Evolutionary conservation across 2,888 invertebrate genomes (phyloP), one percentile per base, ranked within the genome.

Genomic region (Aromia moschata): DNA sequence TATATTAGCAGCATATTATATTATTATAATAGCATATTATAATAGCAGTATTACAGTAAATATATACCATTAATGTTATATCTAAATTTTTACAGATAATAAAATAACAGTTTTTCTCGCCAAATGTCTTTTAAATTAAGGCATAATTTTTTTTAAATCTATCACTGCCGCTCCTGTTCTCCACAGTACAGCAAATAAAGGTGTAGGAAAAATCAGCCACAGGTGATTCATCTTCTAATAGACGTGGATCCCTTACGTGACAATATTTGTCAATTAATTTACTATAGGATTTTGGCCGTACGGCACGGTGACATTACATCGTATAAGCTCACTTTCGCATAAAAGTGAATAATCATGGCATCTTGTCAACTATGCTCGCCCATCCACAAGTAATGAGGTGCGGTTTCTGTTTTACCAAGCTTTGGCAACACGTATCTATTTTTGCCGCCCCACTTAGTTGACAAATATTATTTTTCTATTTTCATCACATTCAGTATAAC

Each of bases 351-450:
- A 18, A 16, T 40, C 51, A 63, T 70, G 76, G 77, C 76, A 76
- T 66, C 65, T 73, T 77, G 77, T 75, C 77, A 77, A 76, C 70
- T 75, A 76, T 74, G 72, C 69, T 58, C 40, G 16, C 20, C 56
- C 46, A 51, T 53, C 58, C 69, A 67, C 70, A 60, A 66, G 66
- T 31, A 16, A 25, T 58, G 51, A 47, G 53, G 65, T 65, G 74
- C 71, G 70, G 68, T 51, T 45, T 53, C 54, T 44, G 41, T 47
- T 56, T 51, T 59, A 16, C 30, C 44, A 31, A 31, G 31, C 55
- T 60, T 60, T 59, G 56, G 46, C 49, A 55, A 54, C 44, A 54
- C 11, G 30, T 20, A 12, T 46, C 62, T 70, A 69, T 70, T 74
- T 72, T 69, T 65, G 71, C 70, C 68, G 70, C 70, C 64, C 57